Percentiles rank a stretch among this genome's conserved stretches.
phyloP scores from a whole-genome alignment of 2,113 vertebrate species.

The Spizaetus ornatus region DNA sequence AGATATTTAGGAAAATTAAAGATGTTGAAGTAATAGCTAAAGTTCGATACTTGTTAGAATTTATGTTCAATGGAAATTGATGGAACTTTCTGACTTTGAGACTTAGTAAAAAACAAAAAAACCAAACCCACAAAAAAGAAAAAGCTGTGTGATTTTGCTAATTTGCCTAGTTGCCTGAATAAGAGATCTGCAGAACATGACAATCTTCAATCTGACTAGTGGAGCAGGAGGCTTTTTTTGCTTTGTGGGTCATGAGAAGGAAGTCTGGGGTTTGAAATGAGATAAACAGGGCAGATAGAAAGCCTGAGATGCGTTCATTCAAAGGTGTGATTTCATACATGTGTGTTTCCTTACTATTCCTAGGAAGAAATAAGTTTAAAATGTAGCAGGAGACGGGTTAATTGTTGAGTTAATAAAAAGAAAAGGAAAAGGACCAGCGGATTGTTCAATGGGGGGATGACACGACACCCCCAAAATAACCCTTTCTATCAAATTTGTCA shows the following conservation, averaged over 20 bases:
- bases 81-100: conserved; percentile 72
- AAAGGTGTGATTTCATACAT: not conserved
- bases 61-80: conserved; percentile 75
- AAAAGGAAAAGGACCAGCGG: not conserved
- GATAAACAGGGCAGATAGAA: not conserved
- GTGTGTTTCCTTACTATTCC: not conserved
- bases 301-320: not conserved
- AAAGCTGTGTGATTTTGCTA: conserved; percentile 76
- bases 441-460: not conserved
- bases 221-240: conserved; percentile 79
- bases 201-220: conserved; percentile 72
- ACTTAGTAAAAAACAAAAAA: conserved; percentile 66
- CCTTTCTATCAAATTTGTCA: not conserved
- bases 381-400: not conserved
- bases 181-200: conserved; percentile 72
- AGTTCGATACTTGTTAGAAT: conserved; percentile 72
- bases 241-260: conserved; percentile 70
- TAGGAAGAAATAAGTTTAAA: not conserved
- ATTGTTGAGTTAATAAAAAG: not conserved
- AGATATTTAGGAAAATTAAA: not conserved
- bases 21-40: not conserved
- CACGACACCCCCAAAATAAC: not conserved
- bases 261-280: conserved; percentile 59
- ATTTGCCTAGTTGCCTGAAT: conserved; percentile 65
- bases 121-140: not conserved